Percentiles rank a stretch among this genome's conserved stretches.
phyloP scores from a whole-genome alignment of 2,797 vertebrate genomes.

The Anguilla megastoma region DNA sequence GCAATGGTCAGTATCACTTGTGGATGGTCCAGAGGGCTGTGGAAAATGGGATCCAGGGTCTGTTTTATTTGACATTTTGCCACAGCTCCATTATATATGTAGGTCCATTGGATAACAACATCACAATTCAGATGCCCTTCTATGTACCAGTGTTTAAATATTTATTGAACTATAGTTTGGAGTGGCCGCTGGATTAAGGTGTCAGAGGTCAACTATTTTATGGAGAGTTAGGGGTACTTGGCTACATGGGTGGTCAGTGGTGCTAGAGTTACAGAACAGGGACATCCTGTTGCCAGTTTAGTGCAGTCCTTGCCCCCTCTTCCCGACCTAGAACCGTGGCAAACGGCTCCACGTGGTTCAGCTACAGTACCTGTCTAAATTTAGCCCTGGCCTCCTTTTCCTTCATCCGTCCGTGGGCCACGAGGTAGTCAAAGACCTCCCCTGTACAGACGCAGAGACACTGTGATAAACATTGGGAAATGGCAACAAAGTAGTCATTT shows the following conservation, averaged over 20 bases:
- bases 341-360: not conserved
- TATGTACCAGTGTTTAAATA: too few relatives aligned
- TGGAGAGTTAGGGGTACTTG: not conserved
- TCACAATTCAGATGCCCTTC: too few relatives aligned
- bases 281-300: not conserved
- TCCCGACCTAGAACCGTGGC: not conserved
- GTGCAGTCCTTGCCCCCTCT: not conserved
- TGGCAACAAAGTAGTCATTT: not conserved
- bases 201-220: not conserved
- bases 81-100: too few relatives aligned
- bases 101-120: too few relatives aligned
- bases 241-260: not conserved
- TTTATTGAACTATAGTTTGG: too few relatives aligned
- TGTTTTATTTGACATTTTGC: too few relatives aligned
- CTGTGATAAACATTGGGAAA: not conserved
- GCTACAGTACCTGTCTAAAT: conserved; percentile 91
- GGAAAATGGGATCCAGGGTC: not conserved
- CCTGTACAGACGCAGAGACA: conserved; percentile 68
- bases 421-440: conserved; percentile 96
- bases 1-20: not conserved
- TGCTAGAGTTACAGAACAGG: not conserved
- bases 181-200: not conserved
- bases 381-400: conserved; percentile 97
- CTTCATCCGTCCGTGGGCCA: conserved; percentile 98
- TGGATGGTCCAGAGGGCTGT: not conserved